Evolutionary conservation across 2,797 vertebrate genomes (phyloP).

Genomic region (Lepus townsendii): DNA sequence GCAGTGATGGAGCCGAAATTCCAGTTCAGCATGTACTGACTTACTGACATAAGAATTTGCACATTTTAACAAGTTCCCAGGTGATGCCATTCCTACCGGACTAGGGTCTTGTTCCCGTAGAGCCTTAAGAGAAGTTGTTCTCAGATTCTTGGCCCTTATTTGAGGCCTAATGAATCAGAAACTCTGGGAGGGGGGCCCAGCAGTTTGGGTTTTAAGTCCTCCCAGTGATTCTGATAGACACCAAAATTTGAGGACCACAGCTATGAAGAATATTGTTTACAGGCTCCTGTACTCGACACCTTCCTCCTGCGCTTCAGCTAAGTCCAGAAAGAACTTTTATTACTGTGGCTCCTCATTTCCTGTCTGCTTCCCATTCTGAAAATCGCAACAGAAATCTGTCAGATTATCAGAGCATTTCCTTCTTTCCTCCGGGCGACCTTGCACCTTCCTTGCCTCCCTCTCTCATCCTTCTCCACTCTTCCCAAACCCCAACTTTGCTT

Average conservation of each 20-base stretch:
- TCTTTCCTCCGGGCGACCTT: neutral
- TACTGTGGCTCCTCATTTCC: neutral
- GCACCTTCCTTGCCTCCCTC: neutral
- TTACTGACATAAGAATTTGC: neutral
- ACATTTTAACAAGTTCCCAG: neutral
- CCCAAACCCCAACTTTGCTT: too few relatives aligned
- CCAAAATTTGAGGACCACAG: neutral
- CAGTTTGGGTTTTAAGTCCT: neutral
- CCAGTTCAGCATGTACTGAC: neutral
- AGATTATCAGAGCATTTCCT: neutral
- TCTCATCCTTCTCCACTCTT: neutral
- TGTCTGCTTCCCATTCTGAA: neutral
- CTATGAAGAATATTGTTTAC: neutral
- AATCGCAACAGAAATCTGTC: neutral
- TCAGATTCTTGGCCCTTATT: neutral
- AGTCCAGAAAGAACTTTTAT: neutral
- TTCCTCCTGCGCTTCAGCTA: neutral
- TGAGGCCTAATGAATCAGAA: neutral
- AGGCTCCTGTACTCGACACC: neutral
- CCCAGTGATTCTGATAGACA: neutral
- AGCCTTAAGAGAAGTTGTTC: neutral
- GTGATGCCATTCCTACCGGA: neutral
- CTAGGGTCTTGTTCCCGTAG: neutral
- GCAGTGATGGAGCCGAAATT: neutral
- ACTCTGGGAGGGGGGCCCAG: neutral